These are phyloP conservation scores for Drosophila leontia DNA, from an alignment of 1,140 invertebrate genomes.

Conservation along the genomic window DNA sequence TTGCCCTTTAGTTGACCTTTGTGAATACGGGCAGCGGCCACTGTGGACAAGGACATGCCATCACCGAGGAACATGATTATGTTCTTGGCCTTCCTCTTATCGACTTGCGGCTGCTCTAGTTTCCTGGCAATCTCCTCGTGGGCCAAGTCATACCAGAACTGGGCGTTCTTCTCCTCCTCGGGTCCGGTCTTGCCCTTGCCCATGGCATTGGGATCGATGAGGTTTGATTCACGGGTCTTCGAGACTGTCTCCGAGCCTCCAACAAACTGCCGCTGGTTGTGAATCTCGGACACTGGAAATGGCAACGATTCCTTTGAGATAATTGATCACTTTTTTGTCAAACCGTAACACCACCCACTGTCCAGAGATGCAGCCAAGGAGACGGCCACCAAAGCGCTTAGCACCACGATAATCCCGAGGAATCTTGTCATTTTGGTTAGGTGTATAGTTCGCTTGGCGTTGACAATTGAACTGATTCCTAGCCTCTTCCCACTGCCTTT, in stretches of 20 bases:
- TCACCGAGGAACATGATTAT: conserved; percentile 92
- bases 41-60: conserved; percentile 91
- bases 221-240: neutral
- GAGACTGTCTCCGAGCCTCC: neutral
- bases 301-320: too few relatives aligned
- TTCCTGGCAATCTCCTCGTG: conserved; percentile 52
- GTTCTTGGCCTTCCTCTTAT: conserved; percentile 87
- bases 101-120: conserved; percentile 28
- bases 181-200: conserved; percentile 36
- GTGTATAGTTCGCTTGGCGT: neutral
- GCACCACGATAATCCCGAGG: conserved; percentile 1
- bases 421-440: conserved; percentile 17
- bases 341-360: conserved; percentile 12
- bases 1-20: conserved; percentile 87
- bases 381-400: conserved; percentile 19
- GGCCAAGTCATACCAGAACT: conserved; percentile 73
- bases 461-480: conserved; percentile 5
- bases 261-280: conserved; percentile 33
- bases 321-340: too few relatives aligned
- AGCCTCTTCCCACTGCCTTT: conserved; percentile 3
- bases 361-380: conserved; percentile 33
- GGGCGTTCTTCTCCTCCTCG: conserved; percentile 56
- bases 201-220: conserved; percentile 41
- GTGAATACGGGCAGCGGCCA: conserved; percentile 89
- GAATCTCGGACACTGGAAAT: conserved; percentile 39